Base-by-base conservation (phyloP, 2,113 vertebrate genomes). In the Archilochus colubris region DNA sequence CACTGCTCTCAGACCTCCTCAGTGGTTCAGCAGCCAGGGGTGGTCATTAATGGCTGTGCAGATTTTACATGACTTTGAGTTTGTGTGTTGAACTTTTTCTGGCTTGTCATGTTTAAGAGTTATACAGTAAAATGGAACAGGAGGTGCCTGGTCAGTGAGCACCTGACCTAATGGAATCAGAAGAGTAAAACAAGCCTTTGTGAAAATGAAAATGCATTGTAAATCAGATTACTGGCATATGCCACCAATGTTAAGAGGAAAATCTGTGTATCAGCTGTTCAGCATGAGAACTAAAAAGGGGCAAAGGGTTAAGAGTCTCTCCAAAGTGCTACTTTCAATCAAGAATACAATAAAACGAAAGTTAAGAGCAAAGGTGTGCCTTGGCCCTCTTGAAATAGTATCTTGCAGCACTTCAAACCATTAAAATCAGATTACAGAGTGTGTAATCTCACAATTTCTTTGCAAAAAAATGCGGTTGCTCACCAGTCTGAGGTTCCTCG, bases 1-100 rank as follows among this genome's bases (percentile, higher is more conserved):
- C 33, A 36, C 22, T 33, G 79, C 55, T 78, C 64, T 44, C 1
- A 0, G 38, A 48, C 40, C 61, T 63, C 64, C 33, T 46, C 9
- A 67, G 25, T 48, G 79, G 72, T 62, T 90, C 91, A 82, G 91
- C 91, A 75, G 63, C 88, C 91, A 82, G 91, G 91, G 74, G 63
- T 82, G 79, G 67, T 67, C 85, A 64, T 58, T 74, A 83, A 55
- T 12, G n/a, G 25, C 82, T 55, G 48, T 1, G 4, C 59, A 1
- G 33, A 69, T 80, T 75, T 74, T 38, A 89, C 54, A 38, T 23
- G 70, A 43, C 70, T 70, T 67, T 15, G 63, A 94, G 58, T 61
- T 54, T 61, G 51, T 23, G 31, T 74, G 50, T 57, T 95, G 91
- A 87, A 77, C 70, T 75, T 80, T 18, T 48, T 48, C 75, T 70